Conservation (phyloP, 2,797 vertebrate genomes). For the Esox masquinongy region DNA sequence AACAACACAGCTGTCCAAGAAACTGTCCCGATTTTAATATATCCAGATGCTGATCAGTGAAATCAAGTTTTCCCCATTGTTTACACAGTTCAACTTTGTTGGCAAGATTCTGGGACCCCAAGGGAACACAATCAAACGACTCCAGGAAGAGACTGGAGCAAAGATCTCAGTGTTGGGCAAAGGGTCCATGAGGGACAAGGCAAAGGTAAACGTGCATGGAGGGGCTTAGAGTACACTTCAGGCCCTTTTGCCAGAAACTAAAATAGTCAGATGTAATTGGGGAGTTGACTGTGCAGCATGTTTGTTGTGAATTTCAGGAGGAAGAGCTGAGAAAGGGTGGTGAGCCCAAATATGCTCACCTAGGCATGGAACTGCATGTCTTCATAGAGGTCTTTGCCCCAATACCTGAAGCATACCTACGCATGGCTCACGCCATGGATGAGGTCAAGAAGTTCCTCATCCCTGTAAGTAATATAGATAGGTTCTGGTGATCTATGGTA, state of each 20-base stretch:
- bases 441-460: slow-evolving; percentile 98
- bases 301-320: slow-evolving; percentile 72
- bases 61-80: background rate
- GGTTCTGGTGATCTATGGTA: background rate
- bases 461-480: slow-evolving; percentile 76
- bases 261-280: background rate
- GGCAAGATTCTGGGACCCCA: slow-evolving; percentile 97
- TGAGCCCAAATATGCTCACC: slow-evolving; percentile 93
- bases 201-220: slow-evolving; percentile 77
- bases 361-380: slow-evolving; percentile 95
- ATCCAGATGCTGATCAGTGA: background rate
- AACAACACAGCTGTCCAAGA: background rate
- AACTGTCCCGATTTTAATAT: background rate
- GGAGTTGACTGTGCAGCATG: background rate
- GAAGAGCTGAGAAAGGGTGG: slow-evolving; percentile 94
- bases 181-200: slow-evolving; percentile 98
- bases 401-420: slow-evolving; percentile 91
- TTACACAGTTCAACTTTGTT: slow-evolving; percentile 91
- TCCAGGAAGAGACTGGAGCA: slow-evolving; percentile 96
- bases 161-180: slow-evolving; percentile 97
- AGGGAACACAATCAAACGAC: slow-evolving; percentile 97
- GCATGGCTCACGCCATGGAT: slow-evolving; percentile 98
- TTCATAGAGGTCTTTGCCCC: slow-evolving; percentile 96
- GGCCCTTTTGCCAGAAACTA: background rate
- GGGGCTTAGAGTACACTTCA: background rate